Evolutionary conservation across 2,888 invertebrate genomes (phyloP), one percentile per base, ranked within the genome.

Genomic region (Plusia festucae): DNA sequence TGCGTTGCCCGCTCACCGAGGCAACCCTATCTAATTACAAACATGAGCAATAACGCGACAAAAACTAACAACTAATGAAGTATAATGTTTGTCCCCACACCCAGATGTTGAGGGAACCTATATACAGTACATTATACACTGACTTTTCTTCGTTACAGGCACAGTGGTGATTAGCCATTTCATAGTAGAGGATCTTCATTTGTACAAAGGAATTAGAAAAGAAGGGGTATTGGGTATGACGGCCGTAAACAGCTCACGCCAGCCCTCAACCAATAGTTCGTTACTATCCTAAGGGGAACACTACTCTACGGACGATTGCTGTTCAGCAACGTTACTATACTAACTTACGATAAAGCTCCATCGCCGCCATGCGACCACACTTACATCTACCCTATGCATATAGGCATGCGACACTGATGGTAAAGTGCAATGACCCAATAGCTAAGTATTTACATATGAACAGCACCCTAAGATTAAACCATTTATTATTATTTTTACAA

Each of bases 141-240:
- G 53, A 69, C 40, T 32, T 40, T 51, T 27, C 52, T 8, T 60
- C 11, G 65, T 66, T 34, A 18, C 32, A 79, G 81, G 79, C 79
- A 79, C 79, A 53, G 18, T 60, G 71, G 81, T 78, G 78, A 73
- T 57, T 63, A 62, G 78, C 78, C 81, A 68, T 66, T 63, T 30
- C 56, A 65, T 65, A 69, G 62, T 46, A 65, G 8, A 65, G 60
- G 70, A 54, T 65, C 32, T 62, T 67, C 53, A 63, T 73, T 70
- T 78, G 53, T 78, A 78, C 77, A 79, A 76, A 70, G 68, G 73
- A 79, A n/a, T n/a, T n/a, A n/a, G n/a, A n/a, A 70, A 60, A n/a
- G 65, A 70, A 68, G 65, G 44, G 70, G 52, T 11, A 20, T 49
- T 30, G 55, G 56, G 40, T 52, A n/a, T n/a, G 34, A n/a, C 57